Conservation (phyloP, 1,140 invertebrate species). For the Condylostylus longicornis region DNA sequence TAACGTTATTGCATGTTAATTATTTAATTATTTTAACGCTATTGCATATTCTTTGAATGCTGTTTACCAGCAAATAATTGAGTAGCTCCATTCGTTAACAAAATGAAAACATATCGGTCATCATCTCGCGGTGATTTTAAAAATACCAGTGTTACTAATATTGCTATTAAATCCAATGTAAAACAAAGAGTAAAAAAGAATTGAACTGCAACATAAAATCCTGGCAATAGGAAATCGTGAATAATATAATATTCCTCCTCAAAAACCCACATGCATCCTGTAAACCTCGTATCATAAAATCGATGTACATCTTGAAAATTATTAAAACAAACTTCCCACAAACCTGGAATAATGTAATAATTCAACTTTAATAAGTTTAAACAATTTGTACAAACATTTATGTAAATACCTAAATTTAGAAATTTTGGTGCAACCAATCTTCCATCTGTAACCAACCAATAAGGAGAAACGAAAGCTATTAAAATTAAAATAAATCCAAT, state of each 20-base stretch:
- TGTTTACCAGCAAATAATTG: conserved; percentile 45
- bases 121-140: conserved; percentile 61
- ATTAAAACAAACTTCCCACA: conserved; percentile 87
- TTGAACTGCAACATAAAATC: conserved; percentile 85
- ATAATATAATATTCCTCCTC: conserved; percentile 87
- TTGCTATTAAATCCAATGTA: conserved; percentile 55
- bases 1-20: neutral
- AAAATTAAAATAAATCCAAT: conserved; percentile 60
- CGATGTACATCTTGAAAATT: conserved; percentile 69
- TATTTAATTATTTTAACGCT: too few relatives aligned
- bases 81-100: conserved; percentile 55
- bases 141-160: conserved; percentile 55
- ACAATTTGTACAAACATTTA: conserved; percentile 17
- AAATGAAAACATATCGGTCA: conserved; percentile 55
- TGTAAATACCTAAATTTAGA: conserved; percentile 64
- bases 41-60: too few relatives aligned
- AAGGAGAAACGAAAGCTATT: conserved; percentile 79
- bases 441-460: conserved; percentile 82
- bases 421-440: conserved; percentile 64
- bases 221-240: conserved; percentile 62
- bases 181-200: conserved; percentile 81
- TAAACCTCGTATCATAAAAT: conserved; percentile 60
- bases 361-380: neutral
- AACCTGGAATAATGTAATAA: conserved; percentile 42
- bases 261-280: conserved; percentile 82